Evolutionary conservation across 2,113 vertebrate genomes (phyloP).

Genomic region (Cathartes aura): DNA sequence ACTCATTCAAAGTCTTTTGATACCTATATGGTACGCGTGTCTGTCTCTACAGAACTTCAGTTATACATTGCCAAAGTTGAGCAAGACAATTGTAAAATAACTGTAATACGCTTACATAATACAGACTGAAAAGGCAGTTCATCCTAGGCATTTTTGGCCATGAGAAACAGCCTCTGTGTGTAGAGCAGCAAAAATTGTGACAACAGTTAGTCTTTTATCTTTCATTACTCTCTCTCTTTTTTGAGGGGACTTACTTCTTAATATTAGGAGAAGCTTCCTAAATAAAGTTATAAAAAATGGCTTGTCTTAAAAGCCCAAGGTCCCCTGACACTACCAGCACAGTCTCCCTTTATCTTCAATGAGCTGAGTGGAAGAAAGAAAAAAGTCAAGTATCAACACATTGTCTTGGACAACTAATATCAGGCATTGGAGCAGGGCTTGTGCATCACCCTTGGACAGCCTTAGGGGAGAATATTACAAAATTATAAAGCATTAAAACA

Average conservation of each 20-base stretch:
- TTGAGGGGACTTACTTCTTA: not conserved
- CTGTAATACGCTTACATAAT: not conserved
- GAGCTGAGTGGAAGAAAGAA: not conserved
- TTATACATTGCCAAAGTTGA: not conserved
- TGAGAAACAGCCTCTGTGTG: not conserved
- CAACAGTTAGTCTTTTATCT: not conserved
- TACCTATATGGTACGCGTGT: not conserved
- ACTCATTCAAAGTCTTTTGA: not conserved
- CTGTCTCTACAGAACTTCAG: not conserved
- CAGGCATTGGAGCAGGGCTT: not conserved
- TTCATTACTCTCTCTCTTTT: not conserved
- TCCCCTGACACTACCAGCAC: not conserved
- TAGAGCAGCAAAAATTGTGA: not conserved
- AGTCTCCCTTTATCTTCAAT: not conserved
- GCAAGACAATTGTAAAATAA: not conserved
- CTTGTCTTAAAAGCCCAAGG: not conserved
- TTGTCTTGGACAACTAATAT: slow-evolving; percentile 22
- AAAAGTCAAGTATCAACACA: slow-evolving; percentile 2
- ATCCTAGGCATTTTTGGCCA: not conserved
- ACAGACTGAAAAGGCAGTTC: not conserved
- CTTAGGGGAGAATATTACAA: slow-evolving; percentile 9
- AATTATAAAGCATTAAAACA: slow-evolving; percentile 43
- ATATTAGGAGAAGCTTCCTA: not conserved
- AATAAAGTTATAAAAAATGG: not conserved
- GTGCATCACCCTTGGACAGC: not conserved